Evolutionary conservation across 2,888 invertebrate species (phyloP).

Genomic region (Troides helena): DNA sequence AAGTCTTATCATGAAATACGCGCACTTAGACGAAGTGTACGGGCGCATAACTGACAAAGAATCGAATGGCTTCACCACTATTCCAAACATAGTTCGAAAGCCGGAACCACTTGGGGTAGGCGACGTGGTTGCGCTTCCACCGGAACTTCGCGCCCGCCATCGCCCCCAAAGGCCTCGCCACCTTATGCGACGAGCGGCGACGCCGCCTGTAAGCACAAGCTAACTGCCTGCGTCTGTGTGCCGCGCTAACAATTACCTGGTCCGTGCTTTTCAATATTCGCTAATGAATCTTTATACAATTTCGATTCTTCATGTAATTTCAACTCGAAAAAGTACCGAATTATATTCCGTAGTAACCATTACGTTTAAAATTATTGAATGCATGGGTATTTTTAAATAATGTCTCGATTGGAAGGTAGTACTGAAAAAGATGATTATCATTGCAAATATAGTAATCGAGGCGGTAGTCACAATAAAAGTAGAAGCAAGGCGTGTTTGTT

Average conservation of each 20-base stretch:
- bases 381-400: slow-evolving; percentile 30
- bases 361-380: slow-evolving; percentile 19
- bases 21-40: slow-evolving; percentile 87
- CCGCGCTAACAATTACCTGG: slow-evolving; percentile 72
- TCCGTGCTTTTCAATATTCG: slow-evolving; percentile 62
- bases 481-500: not conserved
- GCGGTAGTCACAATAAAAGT: slow-evolving; percentile 25
- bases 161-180: slow-evolving; percentile 68
- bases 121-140: slow-evolving; percentile 68
- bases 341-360: not conserved
- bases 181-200: slow-evolving; percentile 76
- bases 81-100: slow-evolving; percentile 45
- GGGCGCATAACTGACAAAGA: slow-evolving; percentile 71
- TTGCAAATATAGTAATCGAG: not conserved
- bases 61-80: slow-evolving; percentile 50
- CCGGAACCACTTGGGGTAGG: slow-evolving; percentile 64
- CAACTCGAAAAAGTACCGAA: not conserved
- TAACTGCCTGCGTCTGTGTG: slow-evolving; percentile 68
- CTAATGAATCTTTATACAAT: slow-evolving; percentile 19
- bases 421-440: not conserved
- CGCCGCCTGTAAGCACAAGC: slow-evolving; percentile 80
- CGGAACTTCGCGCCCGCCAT: slow-evolving; percentile 70
- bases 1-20: slow-evolving; percentile 90
- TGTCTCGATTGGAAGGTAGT: slow-evolving; percentile 3
- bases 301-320: not conserved